These are phyloP conservation scores for Prunella strophiata DNA, from an alignment of 2,797 vertebrate genomes.

Conservation along the genomic window DNA sequence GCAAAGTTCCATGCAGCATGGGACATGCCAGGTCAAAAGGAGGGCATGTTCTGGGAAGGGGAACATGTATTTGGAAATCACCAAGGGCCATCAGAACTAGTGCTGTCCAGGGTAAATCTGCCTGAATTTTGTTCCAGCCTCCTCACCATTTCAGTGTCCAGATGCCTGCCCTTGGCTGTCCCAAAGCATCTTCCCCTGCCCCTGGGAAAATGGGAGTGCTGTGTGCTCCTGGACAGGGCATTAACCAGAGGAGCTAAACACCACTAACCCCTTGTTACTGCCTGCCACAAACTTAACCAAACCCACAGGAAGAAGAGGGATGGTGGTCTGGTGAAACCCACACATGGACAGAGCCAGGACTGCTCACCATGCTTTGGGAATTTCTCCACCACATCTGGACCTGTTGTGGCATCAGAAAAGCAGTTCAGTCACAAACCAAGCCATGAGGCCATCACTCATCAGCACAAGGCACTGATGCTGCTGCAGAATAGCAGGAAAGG, in stretches of 20 bases:
- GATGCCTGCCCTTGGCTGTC: not conserved
- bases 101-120: not conserved
- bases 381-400: not conserved
- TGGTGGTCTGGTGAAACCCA: not conserved
- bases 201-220: not conserved
- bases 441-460: not conserved
- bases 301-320: not conserved
- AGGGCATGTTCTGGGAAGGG: not conserved
- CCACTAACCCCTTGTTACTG: not conserved
- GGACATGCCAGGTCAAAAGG: not conserved
- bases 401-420: not conserved
- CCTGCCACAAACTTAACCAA: not conserved
- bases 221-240: not conserved
- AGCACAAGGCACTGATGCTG: not conserved
- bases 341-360: not conserved
- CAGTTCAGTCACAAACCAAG: not conserved
- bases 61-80: not conserved
- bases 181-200: not conserved
- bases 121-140: not conserved
- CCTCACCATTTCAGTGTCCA: not conserved
- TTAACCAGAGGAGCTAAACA: not conserved
- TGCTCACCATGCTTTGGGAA: accelerated
- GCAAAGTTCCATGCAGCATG: not conserved
- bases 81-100: not conserved
- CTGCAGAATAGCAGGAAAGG: not conserved